Base-by-base conservation (phyloP, 2,888 invertebrate genomes). In the Scaeva pyrastri region DNA sequence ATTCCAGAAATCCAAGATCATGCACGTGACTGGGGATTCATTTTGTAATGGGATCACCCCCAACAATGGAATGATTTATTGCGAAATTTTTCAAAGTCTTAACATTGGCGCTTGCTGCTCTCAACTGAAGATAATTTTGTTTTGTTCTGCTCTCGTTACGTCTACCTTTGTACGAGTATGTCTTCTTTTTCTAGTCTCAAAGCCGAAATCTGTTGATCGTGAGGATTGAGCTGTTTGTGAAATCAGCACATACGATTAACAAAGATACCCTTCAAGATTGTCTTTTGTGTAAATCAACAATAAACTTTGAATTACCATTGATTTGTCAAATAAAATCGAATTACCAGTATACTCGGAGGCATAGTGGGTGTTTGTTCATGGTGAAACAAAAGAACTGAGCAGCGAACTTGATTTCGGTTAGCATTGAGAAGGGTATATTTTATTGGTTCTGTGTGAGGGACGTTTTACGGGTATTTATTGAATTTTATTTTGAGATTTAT, bases 21-120 rank as follows among this genome's bases (percentile, higher is more conserved):
- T 88, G 88, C 88, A 88, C 88, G 88, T 88, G 88, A 88, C 86
- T 88, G 80, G 66, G 70, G 80, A 86, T 86, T 78, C 81, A 86
- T 88, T 86, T 88, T 86, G 86, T 88, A 88, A 88, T 88, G 88
- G 88, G 88, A 88, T 88, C 88, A 88, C 86, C 85, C 88, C 83
- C 75, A 83, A 86, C 88, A 87, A 87, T 85, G 70, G 86, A 88
- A 78, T 88, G 88, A 88, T 88, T 88, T 88, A 88, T 88, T 86
- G 86, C 80, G 80, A 85, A 88, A 88, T 88, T 78, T 83, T 86
- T 88, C 88, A 86, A 78, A 88, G 88, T 86, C 82, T 87, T 83
- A 83, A 88, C 88, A 86, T 86, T 86, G 88, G 86, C 78, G 86
- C 81, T 88, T 76, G 85, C 85, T 75, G 84, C 84, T 76, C 68